Evolutionary conservation across 2,888 invertebrate genomes (phyloP).

Genomic region (Calameuta filiformis): DNA sequence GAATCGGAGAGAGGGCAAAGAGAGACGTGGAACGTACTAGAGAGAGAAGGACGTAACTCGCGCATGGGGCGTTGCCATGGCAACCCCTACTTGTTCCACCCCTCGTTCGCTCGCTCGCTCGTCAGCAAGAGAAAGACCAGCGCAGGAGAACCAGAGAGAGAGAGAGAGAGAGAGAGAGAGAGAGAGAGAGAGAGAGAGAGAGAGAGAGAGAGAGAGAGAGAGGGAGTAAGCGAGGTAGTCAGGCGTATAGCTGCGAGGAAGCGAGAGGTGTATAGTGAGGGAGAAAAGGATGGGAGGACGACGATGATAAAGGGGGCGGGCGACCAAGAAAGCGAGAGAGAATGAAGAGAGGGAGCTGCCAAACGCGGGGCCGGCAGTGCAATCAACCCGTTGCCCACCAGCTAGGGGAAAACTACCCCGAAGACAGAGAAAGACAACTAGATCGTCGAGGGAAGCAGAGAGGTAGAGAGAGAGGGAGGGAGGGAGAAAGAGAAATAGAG

Average conservation of each 20-base stretch:
- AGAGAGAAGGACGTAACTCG: constrained; percentile 47
- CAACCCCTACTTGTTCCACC: constrained; percentile 55
- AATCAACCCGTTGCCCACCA: constrained; percentile 62
- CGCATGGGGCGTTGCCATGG: constrained; percentile 64
- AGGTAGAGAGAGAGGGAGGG: constrained; percentile 16
- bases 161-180: constrained; percentile 29
- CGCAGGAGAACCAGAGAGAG: constrained; percentile 20
- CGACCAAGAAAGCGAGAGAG: constrained; percentile 38
- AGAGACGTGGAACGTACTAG: constrained; percentile 31
- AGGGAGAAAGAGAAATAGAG: constrained; percentile 17
- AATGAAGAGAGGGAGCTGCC: constrained; percentile 35
- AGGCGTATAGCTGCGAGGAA: not conserved
- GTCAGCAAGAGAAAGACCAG: constrained; percentile 29
- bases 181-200: constrained; percentile 20
- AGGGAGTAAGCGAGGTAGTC: constrained; percentile 7
- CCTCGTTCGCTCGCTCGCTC: constrained; percentile 38
- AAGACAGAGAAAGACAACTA: constrained; percentile 49
- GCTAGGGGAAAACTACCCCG: constrained; percentile 60
- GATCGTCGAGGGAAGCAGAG: constrained; percentile 14
- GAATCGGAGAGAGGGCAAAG: constrained; percentile 16
- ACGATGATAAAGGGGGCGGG: constrained; percentile 25
- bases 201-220: constrained; percentile 25
- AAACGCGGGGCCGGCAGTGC: constrained; percentile 58
- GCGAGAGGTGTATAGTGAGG: not conserved
- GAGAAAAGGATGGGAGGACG: constrained; percentile 7